Evolutionary conservation across 2,888 invertebrate genomes (phyloP), one percentile per base, ranked within the genome.

Genomic region (Rhingia rostrata): DNA sequence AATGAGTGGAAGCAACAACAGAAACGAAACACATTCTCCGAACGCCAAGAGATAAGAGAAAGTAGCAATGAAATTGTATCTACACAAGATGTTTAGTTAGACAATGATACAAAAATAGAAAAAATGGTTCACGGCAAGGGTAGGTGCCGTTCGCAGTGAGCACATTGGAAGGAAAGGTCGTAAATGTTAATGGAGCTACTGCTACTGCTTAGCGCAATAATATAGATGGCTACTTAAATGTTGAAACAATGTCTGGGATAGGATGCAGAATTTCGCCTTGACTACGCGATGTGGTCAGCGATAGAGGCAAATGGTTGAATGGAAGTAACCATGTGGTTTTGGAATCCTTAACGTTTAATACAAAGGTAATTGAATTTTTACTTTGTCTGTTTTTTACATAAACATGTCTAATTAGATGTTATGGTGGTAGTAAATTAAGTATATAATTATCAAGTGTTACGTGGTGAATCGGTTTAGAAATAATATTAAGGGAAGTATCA

Each of bases 21-120:
- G 66, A 82, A 83, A 79, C 67, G 73, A 64, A 84, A 80, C 79
- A 79, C 74, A 60, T 70, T 80, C 80, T 72, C 43, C 70, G 54
- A 79, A 84, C 70, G 79, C 60, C 39, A 53, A 10, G 10, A 70
- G 84, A 84, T 84, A 80, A 84, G 80, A 80, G 79, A 84, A 84
- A 84, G 84, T 75, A 84, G 51, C 75, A 80, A 74, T 79, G 69
- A 84, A 84, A 80, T 69, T 75, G 75, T 80, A 72, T 84, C 69
- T 74, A 84, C 79, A 84, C 63, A 79, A 84, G 63, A 79, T 79
- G 79, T 78, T 84, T 66, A 81, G 78, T 63, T 73, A 67, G 67
- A 73, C 67, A 74, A 69, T 56, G 58, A 69, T 51, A 61, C 61
- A 63, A 54, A 37, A 35, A 47, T 49, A 72, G 60, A 30, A 67